Conservation (phyloP, 2,888 invertebrate genomes). For the Parnassius orleans region DNA sequence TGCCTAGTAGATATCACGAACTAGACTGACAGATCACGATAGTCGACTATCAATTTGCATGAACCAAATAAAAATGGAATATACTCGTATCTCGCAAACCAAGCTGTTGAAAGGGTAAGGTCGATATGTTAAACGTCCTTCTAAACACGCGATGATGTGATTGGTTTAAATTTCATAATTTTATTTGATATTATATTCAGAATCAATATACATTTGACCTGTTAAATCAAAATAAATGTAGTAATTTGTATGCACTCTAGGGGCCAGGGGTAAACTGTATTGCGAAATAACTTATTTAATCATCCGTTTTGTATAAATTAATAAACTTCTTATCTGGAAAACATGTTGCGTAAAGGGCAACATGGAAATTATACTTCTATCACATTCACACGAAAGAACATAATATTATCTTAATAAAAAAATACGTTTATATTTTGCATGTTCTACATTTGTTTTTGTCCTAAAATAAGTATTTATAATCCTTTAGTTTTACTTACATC, state of each 20-base stretch:
- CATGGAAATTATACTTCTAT: neutral
- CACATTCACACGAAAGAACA: neutral
- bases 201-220: constrained; percentile 6
- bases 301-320: constrained; percentile 1
- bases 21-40: constrained; percentile 52
- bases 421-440: no score
- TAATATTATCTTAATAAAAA: no score
- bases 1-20: constrained; percentile 30
- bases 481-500: no score
- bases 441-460: no score
- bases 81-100: constrained; percentile 47
- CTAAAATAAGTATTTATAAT: no score
- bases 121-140: constrained; percentile 58
- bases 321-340: neutral
- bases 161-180: neutral
- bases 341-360: constrained; percentile 8
- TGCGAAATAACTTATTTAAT: constrained; percentile 9
- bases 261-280: constrained; percentile 13
- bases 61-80: constrained; percentile 46
- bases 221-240: constrained; percentile 14
- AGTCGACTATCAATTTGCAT: constrained; percentile 46
- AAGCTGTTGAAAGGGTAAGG: constrained; percentile 54
- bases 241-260: constrained; percentile 4
- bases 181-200: neutral
- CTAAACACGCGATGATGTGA: constrained; percentile 20